Conservation (phyloP, 2,113 vertebrate species). For the Melanerpes formicivorus region DNA sequence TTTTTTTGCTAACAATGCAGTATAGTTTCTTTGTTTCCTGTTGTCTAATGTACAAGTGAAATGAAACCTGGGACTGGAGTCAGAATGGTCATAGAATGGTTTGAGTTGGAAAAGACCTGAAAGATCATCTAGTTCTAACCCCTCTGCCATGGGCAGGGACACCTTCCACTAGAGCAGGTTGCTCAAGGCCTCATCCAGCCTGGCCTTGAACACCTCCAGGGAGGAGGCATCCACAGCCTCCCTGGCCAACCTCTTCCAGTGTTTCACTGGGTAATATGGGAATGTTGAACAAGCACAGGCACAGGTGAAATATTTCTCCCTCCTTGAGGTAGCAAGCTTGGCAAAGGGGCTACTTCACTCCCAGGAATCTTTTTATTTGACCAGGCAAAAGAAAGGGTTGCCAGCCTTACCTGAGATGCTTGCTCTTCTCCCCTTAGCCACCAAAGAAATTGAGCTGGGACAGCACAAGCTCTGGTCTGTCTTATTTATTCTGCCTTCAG, state of each 20-base stretch:
- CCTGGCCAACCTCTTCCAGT: too few species aligned
- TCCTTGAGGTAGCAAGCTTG: background rate
- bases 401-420: background rate
- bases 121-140: too few species aligned
- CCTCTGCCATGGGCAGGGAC: too few species aligned
- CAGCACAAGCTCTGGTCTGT: background rate
- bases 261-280: background rate
- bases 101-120: too few species aligned
- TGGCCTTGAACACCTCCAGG: too few species aligned
- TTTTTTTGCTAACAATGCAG: background rate
- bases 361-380: background rate
- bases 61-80: background rate
- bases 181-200: too few species aligned
- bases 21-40: background rate
- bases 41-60: rapidly evolving
- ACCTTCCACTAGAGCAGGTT: too few species aligned
- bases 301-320: background rate
- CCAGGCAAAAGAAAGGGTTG: background rate
- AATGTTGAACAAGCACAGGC: background rate
- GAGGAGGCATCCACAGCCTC: too few species aligned
- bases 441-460: background rate
- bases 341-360: background rate
- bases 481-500: background rate
- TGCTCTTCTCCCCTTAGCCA: background rate
- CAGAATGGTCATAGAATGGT: too few species aligned